Conservation (phyloP, 2,797 vertebrate species). For the Sebastes melanostomus region DNA sequence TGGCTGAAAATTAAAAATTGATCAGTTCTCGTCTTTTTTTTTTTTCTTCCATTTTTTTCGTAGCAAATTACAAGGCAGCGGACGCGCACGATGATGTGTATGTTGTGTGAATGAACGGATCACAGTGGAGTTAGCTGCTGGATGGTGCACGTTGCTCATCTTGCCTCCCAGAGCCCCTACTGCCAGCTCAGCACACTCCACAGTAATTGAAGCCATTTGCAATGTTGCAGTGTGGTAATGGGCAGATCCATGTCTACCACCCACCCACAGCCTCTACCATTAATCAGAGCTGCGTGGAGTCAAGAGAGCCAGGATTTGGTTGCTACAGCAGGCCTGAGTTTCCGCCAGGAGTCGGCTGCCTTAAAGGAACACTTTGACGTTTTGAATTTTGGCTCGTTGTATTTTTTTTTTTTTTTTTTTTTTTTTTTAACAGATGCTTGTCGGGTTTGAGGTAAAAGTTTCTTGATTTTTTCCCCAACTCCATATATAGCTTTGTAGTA, state of each 20-base stretch:
- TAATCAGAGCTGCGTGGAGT: conserved; percentile 84
- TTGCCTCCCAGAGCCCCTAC: conserved; percentile 73
- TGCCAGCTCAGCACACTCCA: conserved; percentile 86
- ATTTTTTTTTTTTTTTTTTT: background rate
- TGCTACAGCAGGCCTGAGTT: conserved; percentile 75
- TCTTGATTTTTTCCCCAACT: conserved; percentile 27
- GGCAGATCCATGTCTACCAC: conserved; percentile 85
- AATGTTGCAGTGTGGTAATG: conserved; percentile 87
- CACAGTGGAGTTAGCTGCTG: conserved; percentile 67
- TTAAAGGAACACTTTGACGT: conserved; percentile 72
- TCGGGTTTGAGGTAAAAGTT: conserved; percentile 42
- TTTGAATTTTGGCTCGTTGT: conserved; percentile 52
- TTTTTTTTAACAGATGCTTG: background rate
- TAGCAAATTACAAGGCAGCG: conserved; percentile 24
- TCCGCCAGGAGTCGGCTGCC: conserved; percentile 74
- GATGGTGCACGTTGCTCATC: conserved; percentile 73
- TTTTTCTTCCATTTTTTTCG: too few species aligned
- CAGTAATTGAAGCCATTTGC: conserved; percentile 90
- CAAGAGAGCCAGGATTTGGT: conserved; percentile 76
- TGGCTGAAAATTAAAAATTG: conserved; percentile 5
- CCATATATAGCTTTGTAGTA: background rate
- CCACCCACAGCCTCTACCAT: conserved; percentile 85
- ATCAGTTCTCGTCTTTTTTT: background rate
- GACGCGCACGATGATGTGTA: conserved; percentile 30
- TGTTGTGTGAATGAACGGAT: conserved; percentile 67